Conservation (phyloP, 1,140 invertebrate species). For the Caenorhabditis latens region DNA sequence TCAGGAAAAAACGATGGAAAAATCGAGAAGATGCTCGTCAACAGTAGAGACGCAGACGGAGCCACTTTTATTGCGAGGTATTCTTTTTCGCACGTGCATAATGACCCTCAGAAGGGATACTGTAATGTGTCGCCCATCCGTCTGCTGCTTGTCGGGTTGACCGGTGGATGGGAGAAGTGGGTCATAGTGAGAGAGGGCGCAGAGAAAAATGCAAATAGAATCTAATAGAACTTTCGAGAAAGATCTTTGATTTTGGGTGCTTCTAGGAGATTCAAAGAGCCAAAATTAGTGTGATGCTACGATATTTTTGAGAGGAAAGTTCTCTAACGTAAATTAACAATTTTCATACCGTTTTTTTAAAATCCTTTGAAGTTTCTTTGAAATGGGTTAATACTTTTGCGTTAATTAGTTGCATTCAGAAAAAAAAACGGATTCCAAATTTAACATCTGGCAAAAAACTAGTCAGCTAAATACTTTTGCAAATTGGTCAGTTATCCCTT, state of each 20-base stretch:
- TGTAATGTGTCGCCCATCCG: slow-evolving; percentile 46
- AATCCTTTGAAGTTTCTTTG: no score
- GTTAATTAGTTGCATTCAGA: no score
- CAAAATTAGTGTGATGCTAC: not conserved
- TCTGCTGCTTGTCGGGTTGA: slow-evolving; percentile 38
- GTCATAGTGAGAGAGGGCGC: slow-evolving; percentile 7
- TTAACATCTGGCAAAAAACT: not conserved
- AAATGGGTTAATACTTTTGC: no score
- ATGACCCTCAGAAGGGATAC: not conserved
- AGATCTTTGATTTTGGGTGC: not conserved
- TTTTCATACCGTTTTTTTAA: no score
- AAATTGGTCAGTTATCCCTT: slow-evolving; percentile 43
- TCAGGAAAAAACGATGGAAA: slow-evolving; percentile 18
- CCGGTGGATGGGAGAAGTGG: slow-evolving; percentile 6
- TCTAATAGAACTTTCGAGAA: slow-evolving; percentile 28
- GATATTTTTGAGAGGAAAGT: no score
- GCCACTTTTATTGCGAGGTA: slow-evolving; percentile 16
- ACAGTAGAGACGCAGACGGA: slow-evolving; percentile 36
- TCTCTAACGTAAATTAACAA: no score
- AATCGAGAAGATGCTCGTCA: not conserved
- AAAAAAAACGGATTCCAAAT: not conserved
- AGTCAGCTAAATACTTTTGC: not conserved
- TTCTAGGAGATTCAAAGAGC: not conserved
- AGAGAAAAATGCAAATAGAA: slow-evolving; percentile 17
- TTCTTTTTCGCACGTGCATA: not conserved